phyloP scores from a whole-genome alignment of 2,797 vertebrate genomes.

The Thunnus albacares region DNA sequence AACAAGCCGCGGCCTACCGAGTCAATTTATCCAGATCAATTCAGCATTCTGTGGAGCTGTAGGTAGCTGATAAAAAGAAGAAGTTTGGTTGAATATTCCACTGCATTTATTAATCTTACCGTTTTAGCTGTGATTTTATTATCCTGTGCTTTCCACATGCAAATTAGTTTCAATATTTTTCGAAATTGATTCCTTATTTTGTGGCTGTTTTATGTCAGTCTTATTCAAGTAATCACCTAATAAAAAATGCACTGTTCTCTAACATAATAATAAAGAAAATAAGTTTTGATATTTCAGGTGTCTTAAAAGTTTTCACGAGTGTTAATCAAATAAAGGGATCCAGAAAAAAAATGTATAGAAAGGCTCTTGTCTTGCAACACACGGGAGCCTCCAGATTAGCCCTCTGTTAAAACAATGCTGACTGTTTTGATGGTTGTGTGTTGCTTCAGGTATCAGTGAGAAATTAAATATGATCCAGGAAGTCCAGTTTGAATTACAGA shows the following conservation, averaged over 20 bases:
- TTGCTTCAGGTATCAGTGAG: too few relatives aligned
- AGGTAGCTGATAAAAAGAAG: constrained; percentile 38
- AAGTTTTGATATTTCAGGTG: not conserved
- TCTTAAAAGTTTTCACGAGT: too few relatives aligned
- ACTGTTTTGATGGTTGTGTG: too few relatives aligned
- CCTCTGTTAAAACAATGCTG: too few relatives aligned
- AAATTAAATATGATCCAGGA: too few relatives aligned
- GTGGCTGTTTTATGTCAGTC: not conserved
- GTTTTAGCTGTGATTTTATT: not conserved
- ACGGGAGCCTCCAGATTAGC: too few relatives aligned
- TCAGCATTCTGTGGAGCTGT: constrained; percentile 37
- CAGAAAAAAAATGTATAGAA: too few relatives aligned
- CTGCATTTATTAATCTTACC: not conserved
- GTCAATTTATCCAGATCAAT: constrained; percentile 39
- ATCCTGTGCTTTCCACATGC: not conserved
- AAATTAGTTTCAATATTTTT: not conserved
- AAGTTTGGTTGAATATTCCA: constrained; percentile 10
- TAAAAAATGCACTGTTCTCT: too few relatives aligned
- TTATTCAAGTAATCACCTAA: not conserved
- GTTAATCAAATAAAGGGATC: too few relatives aligned
- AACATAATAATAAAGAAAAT: too few relatives aligned
- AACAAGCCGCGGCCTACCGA: constrained; percentile 9
- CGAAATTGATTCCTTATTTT: not conserved
- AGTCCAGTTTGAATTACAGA: too few relatives aligned
- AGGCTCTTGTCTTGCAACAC: too few relatives aligned